These are phyloP conservation scores for Drosophila meridionalis DNA, from an alignment of 2,888 invertebrate species.

Conservation along the genomic window DNA sequence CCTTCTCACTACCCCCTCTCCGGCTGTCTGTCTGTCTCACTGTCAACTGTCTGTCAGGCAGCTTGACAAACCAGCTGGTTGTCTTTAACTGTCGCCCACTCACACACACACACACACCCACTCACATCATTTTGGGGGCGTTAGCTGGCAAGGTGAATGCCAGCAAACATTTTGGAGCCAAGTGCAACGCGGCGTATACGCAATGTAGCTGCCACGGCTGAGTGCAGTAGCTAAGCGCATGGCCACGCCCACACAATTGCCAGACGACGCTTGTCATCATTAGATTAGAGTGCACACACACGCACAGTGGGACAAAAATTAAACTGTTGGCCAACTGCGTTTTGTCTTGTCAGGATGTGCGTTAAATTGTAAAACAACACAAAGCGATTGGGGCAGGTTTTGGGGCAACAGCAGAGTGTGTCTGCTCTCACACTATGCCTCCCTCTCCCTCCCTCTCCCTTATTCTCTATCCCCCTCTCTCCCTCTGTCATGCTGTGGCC, in stretches of 20 bases:
- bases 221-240: constrained; percentile 35
- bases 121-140: not conserved
- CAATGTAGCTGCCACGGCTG: constrained; percentile 48
- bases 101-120: no score
- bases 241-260: constrained; percentile 51
- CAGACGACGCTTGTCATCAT: constrained; percentile 77
- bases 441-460: not conserved
- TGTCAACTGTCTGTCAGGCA: constrained; percentile 20
- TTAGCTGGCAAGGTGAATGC: constrained; percentile 36
- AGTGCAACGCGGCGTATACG: constrained; percentile 72
- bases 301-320: constrained; percentile 31
- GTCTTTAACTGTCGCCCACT: constrained; percentile 2
- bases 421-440: not conserved
- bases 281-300: constrained; percentile 68
- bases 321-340: constrained; percentile 60
- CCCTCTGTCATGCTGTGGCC: constrained; percentile 66
- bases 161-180: constrained; percentile 55
- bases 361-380: constrained; percentile 80
- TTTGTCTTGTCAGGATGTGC: constrained; percentile 74
- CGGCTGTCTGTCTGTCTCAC: not conserved
- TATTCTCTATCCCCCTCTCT: not conserved
- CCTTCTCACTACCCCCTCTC: no score
- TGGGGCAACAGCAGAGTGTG: constrained; percentile 2
- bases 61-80: constrained; percentile 32
- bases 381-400: constrained; percentile 19